Evolutionary conservation across 2,797 vertebrate species (phyloP), one percentile per base, ranked within the genome.

Genomic region (Fundulus diaphanus): DNA sequence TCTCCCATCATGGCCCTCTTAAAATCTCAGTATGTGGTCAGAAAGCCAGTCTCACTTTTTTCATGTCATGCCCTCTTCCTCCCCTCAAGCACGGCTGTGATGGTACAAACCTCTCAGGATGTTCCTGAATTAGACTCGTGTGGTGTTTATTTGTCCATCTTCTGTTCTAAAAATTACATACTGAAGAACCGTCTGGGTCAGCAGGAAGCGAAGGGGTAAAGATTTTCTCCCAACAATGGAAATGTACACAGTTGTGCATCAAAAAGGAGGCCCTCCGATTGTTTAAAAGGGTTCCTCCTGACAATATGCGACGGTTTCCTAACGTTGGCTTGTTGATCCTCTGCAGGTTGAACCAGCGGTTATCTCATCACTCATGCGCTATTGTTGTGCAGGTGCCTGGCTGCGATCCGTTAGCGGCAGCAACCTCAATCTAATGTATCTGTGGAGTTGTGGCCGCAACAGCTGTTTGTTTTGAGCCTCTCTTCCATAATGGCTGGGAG

Each of bases 1-100:
- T 73, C 80, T 78, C 65, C 52, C 75, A 59, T 74, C 16, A 46
- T 31, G 70, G 49, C 85, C 70, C 78, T 80, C 85, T 87, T 86
- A 82, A 90, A n/a, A 86, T 85, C 89, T 90, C 87, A 82, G 82
- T 74, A 81, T 90, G 89, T 82, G 85, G 85, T 82, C 73, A 82
- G 66, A 91, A 83, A 85, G 73, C 76, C 75, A 89, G 86, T 90
- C 90, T 88, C 88, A 88, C 72, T 35, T 79, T 82, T 59, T 90
- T 87, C 68, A 81, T 56, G 51, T 76, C 87, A 68, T 85, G 76
- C 79, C 78, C 80, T 82, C 77, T 77, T 77, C 67, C 78, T 81
- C 72, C 76, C 77, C 61, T 18, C 2, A n/a, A 5, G 0, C 16
- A 48, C 3, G n/a, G 51, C 82, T 82, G 73, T 75, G 49, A 66